Evolutionary conservation across 2,797 vertebrate species (phyloP).

Genomic region (Fundulus diaphanus): DNA sequence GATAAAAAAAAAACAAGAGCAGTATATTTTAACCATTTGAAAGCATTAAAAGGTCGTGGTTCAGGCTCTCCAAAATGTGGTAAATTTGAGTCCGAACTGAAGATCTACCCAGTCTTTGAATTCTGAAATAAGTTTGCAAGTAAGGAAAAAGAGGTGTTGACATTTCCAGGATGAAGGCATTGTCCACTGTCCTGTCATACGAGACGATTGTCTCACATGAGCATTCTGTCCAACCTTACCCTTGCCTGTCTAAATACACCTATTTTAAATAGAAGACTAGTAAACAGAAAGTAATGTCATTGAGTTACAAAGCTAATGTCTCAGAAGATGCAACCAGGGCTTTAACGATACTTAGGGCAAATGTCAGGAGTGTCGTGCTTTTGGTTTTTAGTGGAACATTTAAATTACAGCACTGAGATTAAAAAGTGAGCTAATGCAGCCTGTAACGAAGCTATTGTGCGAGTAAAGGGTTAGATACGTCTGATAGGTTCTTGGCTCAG

Average conservation of each 20-base stretch:
- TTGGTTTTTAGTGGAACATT: neutral
- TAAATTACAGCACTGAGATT: conserved; percentile 4
- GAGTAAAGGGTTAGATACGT: conserved; percentile 9
- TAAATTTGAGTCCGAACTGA: neutral
- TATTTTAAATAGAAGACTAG: conserved; percentile 42
- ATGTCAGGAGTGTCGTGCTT: conserved; percentile 5
- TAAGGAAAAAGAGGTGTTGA: neutral
- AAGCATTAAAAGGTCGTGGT: neutral
- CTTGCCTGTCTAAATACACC: no score
- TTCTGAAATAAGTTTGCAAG: neutral
- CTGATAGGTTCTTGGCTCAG: conserved; percentile 22
- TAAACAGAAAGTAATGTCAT: conserved; percentile 37
- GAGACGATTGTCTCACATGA: neutral
- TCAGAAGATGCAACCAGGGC: conserved; percentile 30
- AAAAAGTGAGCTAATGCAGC: conserved; percentile 3
- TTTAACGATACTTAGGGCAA: conserved; percentile 8
- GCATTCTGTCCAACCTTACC: neutral
- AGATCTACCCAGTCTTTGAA: neutral
- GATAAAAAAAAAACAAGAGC: neutral
- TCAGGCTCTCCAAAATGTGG: neutral
- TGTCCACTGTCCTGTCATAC: neutral
- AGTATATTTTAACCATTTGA: neutral
- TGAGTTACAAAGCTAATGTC: conserved; percentile 41
- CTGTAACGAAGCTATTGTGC: neutral
- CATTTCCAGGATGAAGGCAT: neutral